A percentile compares a stretch with the other conserved stretches of the same genome.
Evolutionary conservation across 2,888 invertebrate species (phyloP).

Genomic region (Lasioglossum pauxillum): DNA sequence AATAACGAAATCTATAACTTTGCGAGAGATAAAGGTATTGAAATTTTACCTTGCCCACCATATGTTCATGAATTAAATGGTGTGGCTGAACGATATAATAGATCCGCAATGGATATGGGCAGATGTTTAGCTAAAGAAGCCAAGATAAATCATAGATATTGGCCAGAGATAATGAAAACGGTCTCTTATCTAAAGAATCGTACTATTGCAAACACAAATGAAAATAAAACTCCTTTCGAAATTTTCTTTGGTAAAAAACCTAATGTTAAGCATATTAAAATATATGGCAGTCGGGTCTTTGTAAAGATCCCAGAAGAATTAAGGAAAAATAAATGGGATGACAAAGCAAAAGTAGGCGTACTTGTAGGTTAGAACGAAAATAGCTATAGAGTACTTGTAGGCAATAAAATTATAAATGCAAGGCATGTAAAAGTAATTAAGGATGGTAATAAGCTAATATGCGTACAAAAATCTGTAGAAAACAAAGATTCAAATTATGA

Average conservation of each 20-base stretch:
- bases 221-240: conserved; percentile 22
- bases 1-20: conserved; percentile 13
- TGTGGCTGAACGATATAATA: conserved; percentile 14
- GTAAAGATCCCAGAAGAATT: background rate
- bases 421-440: too few species aligned
- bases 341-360: background rate
- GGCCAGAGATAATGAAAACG: background rate
- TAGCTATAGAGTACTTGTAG: background rate
- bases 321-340: conserved; percentile 9
- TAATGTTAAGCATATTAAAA: background rate
- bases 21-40: conserved; percentile 17
- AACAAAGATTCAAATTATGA: too few species aligned
- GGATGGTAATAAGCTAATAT: too few species aligned
- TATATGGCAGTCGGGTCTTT: conserved; percentile 19
- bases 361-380: conserved; percentile 17
- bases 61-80: conserved; percentile 8
- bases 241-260: conserved; percentile 15
- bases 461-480: too few species aligned
- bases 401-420: background rate
- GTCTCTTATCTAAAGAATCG: conserved; percentile 12
- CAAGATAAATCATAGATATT: background rate
- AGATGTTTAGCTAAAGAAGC: conserved; percentile 13
- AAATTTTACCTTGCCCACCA: too few species aligned
- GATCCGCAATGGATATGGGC: conserved; percentile 8
- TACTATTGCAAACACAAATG: background rate